Percentiles rank a stretch among this genome's conserved stretches.
These are phyloP conservation scores for Flexamia atlantica DNA, from an alignment of 2,888 invertebrate species.

Conservation along the genomic window DNA sequence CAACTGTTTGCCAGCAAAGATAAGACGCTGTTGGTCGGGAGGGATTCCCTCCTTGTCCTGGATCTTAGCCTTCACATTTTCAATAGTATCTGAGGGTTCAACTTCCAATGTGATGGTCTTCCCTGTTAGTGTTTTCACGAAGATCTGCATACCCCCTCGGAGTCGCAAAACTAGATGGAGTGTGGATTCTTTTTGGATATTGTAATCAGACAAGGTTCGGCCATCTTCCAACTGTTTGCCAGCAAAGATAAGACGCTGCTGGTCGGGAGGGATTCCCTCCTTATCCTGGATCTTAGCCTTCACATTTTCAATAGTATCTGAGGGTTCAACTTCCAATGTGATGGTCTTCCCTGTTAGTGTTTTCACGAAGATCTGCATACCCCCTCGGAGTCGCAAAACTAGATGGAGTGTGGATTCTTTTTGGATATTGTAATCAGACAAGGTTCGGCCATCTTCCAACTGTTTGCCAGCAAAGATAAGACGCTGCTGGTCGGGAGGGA, in stretches of 20 bases:
- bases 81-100: slow-evolving; percentile 30
- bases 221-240: slow-evolving; percentile 13
- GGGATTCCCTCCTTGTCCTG: slow-evolving; percentile 70
- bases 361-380: slow-evolving; percentile 74
- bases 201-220: background rate
- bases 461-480: slow-evolving; percentile 79
- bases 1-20: slow-evolving; percentile 80
- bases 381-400: slow-evolving; percentile 78
- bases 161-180: slow-evolving; percentile 28
- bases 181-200: slow-evolving; percentile 23
- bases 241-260: slow-evolving; percentile 27
- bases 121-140: slow-evolving; percentile 76
- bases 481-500: slow-evolving; percentile 75
- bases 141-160: slow-evolving; percentile 72
- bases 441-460: slow-evolving; percentile 78
- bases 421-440: slow-evolving; percentile 79
- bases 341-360: slow-evolving; percentile 75
- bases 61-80: slow-evolving; percentile 36
- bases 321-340: slow-evolving; percentile 22
- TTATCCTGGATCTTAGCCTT: slow-evolving; percentile 25
- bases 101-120: slow-evolving; percentile 73
- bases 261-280: slow-evolving; percentile 18
- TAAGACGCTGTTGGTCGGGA: slow-evolving; percentile 74
- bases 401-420: slow-evolving; percentile 77
- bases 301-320: slow-evolving; percentile 19